Conservation (phyloP, 2,113 vertebrate genomes). For the Saguinus imperator region DNA sequence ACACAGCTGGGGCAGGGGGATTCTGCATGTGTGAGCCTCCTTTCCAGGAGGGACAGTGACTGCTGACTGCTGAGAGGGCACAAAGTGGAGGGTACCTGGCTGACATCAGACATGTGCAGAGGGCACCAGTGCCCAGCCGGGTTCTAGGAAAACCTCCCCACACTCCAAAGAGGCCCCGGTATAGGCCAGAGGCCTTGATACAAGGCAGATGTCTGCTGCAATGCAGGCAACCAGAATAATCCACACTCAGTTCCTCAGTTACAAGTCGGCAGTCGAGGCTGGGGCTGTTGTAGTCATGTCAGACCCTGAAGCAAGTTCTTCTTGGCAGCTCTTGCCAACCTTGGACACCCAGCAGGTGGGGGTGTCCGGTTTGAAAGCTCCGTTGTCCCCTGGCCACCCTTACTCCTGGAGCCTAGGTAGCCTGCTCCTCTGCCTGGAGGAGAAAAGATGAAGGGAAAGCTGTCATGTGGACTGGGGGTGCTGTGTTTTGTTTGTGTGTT, state of each 20-base stretch:
- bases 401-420: neutral
- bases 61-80: neutral
- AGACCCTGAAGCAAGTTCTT: neutral
- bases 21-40: neutral
- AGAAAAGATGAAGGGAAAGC: neutral
- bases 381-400: fast-evolving
- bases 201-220: neutral
- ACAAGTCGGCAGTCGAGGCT: neutral
- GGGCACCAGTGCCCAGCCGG: neutral
- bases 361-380: neutral
- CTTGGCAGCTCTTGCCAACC: neutral
- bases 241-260: neutral
- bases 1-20: neutral
- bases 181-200: neutral
- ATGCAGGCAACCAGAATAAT: neutral
- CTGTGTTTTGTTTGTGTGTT: constrained; percentile 22
- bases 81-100: no score
- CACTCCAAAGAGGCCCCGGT: neutral
- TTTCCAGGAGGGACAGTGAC: neutral
- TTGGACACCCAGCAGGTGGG: neutral
- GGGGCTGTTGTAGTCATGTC: neutral
- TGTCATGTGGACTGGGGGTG: neutral
- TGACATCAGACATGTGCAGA: fast-evolving
- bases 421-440: neutral
- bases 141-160: neutral